Evolutionary conservation across 2,113 vertebrate species (phyloP).

Genomic region (Mormoops blainvillei): DNA sequence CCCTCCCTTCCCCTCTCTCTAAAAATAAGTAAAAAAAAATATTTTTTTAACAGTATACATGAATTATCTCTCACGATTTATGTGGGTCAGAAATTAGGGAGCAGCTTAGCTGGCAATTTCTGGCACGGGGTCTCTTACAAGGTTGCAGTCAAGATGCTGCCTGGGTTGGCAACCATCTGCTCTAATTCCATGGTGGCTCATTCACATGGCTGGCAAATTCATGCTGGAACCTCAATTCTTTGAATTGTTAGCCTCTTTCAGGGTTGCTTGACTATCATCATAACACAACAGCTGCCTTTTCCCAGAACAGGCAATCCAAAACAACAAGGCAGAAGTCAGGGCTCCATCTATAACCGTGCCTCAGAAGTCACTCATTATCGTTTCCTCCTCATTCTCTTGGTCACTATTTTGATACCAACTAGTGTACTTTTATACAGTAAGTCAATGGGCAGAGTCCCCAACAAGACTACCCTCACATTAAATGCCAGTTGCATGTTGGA

Average conservation of each 20-base stretch:
- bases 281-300: not conserved
- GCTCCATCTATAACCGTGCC: not conserved
- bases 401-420: not conserved
- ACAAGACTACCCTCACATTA: not conserved
- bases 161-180: not conserved
- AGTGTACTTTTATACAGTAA: not conserved
- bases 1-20: no score
- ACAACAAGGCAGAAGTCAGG: not conserved
- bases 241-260: not conserved
- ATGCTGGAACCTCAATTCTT: not conserved
- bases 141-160: not conserved
- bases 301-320: not conserved
- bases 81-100: not conserved
- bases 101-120: not conserved
- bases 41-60: not conserved
- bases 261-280: not conserved
- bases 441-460: not conserved
- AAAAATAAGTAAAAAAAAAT: no score
- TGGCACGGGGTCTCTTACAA: not conserved
- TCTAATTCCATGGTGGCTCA: not conserved
- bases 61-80: not conserved
- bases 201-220: not conserved
- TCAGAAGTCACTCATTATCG: not conserved
- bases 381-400: not conserved
- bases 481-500: not conserved